Percentiles rank a stretch among this genome's conserved stretches.
phyloP scores from a whole-genome alignment of 2,113 vertebrate genomes.

The Paradoxurus hermaphroditus region DNA sequence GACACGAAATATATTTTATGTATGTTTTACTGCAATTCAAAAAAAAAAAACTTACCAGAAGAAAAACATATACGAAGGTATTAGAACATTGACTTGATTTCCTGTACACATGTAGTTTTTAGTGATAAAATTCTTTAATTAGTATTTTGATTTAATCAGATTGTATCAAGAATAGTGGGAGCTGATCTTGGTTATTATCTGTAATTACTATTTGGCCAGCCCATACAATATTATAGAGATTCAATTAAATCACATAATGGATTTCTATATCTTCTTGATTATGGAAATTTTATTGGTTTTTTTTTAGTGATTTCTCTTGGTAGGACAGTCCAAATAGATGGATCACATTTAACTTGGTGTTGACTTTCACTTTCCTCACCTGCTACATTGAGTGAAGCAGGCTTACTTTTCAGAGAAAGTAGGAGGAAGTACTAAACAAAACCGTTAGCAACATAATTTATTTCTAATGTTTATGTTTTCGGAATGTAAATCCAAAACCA shows the following conservation, averaged over 20 bases:
- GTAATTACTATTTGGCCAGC: not conserved
- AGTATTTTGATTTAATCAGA: not conserved
- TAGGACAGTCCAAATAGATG: not conserved
- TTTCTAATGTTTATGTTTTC: not conserved
- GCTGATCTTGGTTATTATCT: not conserved
- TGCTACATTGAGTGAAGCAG: not conserved
- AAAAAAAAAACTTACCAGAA: not conserved
- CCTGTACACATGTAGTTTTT: not conserved
- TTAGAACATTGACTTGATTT: conserved; percentile 5
- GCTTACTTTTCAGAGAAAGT: not conserved
- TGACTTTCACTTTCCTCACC: not conserved
- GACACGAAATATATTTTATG: not conserved
- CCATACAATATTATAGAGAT: not conserved
- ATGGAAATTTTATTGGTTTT: not conserved
- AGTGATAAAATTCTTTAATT: not conserved
- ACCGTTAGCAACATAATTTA: not conserved
- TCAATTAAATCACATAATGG: not conserved
- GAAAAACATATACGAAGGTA: not conserved
- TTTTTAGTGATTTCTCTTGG: not conserved
- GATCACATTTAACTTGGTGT: not conserved
- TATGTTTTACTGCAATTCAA: not conserved
- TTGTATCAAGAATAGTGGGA: not conserved
- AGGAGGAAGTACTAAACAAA: not conserved
- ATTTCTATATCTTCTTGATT: not conserved
- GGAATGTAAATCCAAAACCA: not conserved